Conservation (phyloP, 2,113 vertebrate genomes). For the Aphyosemion australe region DNA sequence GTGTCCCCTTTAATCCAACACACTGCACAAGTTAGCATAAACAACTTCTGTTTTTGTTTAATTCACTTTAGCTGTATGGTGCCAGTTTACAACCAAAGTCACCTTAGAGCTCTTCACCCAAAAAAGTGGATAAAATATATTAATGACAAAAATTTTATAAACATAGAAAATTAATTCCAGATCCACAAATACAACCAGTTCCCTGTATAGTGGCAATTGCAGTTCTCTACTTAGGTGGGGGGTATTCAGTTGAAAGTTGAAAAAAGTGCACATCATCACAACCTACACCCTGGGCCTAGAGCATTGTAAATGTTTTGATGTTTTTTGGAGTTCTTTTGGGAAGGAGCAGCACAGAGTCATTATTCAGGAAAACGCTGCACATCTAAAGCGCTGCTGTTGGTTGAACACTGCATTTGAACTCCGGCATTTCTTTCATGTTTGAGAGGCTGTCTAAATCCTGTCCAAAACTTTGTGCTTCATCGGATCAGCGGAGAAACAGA, state of each 20-base stretch:
- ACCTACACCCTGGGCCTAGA: neutral
- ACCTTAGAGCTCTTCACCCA: too few species aligned
- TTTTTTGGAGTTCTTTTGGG: neutral
- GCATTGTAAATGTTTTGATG: neutral
- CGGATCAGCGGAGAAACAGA: constrained; percentile 20
- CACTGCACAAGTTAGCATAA: too few species aligned
- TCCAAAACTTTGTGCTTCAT: constrained; percentile 18
- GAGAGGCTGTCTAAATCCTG: constrained; percentile 13
- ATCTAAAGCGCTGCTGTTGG: neutral
- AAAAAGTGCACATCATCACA: neutral
- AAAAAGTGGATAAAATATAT: too few species aligned
- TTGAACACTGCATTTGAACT: constrained; percentile 13
- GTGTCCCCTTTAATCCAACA: too few species aligned
- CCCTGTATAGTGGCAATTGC: too few species aligned
- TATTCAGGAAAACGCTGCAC: neutral
- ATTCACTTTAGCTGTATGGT: too few species aligned
- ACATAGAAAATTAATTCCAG: too few species aligned
- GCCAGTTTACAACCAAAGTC: too few species aligned
- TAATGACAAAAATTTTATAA: too few species aligned
- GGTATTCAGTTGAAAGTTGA: neutral
- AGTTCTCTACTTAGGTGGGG: too few species aligned
- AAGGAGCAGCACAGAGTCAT: constrained; percentile 1
- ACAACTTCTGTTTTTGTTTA: too few species aligned
- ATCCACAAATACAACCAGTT: too few species aligned
- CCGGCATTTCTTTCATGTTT: constrained; percentile 17